Percentiles rank a stretch among this genome's conserved stretches.
Conservation (phyloP, 2,113 vertebrate species). For the Ictidomys tridecemlineatus region DNA sequence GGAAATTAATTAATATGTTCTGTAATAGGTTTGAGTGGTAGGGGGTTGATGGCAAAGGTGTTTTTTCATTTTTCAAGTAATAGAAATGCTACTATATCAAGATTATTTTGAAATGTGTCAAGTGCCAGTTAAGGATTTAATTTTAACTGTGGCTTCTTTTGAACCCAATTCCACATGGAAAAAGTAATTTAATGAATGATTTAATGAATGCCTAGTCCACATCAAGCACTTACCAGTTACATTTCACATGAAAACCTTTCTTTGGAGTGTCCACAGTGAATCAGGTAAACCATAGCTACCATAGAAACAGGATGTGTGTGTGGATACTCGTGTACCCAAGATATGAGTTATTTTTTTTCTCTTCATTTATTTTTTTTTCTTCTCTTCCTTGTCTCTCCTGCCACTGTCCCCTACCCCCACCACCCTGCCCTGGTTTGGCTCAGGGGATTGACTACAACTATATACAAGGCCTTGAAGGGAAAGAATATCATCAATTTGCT, state of each 20-base stretch:
- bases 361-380: background rate
- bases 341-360: background rate
- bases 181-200: too few relatives aligned
- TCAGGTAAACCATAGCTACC: background rate
- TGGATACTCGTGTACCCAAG: background rate
- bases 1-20: background rate
- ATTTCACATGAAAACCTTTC: background rate
- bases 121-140: background rate
- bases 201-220: background rate
- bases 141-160: background rate
- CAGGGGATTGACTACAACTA: background rate
- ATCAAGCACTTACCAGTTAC: background rate
- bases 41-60: too few relatives aligned
- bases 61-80: background rate
- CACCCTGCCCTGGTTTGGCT: background rate
- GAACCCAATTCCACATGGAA: background rate
- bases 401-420: too few relatives aligned
- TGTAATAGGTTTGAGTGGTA: background rate
- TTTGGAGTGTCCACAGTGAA: background rate
- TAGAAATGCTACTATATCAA: background rate
- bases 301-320: fast-evolving
- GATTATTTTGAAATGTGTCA: background rate
- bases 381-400: background rate
- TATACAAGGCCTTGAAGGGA: background rate
- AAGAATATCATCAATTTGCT: background rate